Evolutionary conservation across 2,888 invertebrate species (phyloP).

Genomic region (Tetragonisca angustula): DNA sequence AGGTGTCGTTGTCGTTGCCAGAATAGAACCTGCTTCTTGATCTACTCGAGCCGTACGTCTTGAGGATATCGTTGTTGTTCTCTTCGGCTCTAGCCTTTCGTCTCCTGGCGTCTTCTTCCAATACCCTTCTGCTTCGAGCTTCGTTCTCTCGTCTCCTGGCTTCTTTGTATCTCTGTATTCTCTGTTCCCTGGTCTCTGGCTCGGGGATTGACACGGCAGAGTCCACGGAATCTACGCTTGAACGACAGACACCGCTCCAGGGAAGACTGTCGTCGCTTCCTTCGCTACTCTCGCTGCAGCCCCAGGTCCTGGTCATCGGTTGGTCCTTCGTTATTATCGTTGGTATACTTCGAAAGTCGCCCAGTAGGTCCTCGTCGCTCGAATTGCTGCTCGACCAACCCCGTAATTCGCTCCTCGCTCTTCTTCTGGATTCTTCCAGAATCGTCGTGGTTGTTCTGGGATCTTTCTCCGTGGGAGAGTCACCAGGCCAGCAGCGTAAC

Average conservation of each 20-base stretch:
- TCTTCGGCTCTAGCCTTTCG: slow-evolving; percentile 74
- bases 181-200: slow-evolving; percentile 79
- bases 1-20: slow-evolving; percentile 61
- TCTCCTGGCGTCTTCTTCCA: slow-evolving; percentile 79
- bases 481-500: slow-evolving; percentile 79
- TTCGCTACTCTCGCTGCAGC: slow-evolving; percentile 82
- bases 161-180: slow-evolving; percentile 82
- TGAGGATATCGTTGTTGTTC: slow-evolving; percentile 73
- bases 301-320: slow-evolving; percentile 77
- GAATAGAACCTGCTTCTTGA: slow-evolving; percentile 57
- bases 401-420: slow-evolving; percentile 80
- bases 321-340: slow-evolving; percentile 71
- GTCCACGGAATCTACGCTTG: slow-evolving; percentile 79
- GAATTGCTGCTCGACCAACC: slow-evolving; percentile 82
- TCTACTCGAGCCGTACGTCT: slow-evolving; percentile 49
- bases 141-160: slow-evolving; percentile 81
- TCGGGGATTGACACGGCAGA: slow-evolving; percentile 70
- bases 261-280: slow-evolving; percentile 82
- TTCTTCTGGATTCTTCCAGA: slow-evolving; percentile 76
- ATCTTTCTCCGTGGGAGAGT: slow-evolving; percentile 69
- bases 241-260: slow-evolving; percentile 75
- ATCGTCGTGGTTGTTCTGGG: slow-evolving; percentile 60
- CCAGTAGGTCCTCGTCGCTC: slow-evolving; percentile 80
- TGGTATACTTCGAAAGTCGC: slow-evolving; percentile 72
- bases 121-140: slow-evolving; percentile 77